Evolutionary conservation across 2,888 invertebrate genomes (phyloP).

Genomic region (Amblyjoppa proteus): DNA sequence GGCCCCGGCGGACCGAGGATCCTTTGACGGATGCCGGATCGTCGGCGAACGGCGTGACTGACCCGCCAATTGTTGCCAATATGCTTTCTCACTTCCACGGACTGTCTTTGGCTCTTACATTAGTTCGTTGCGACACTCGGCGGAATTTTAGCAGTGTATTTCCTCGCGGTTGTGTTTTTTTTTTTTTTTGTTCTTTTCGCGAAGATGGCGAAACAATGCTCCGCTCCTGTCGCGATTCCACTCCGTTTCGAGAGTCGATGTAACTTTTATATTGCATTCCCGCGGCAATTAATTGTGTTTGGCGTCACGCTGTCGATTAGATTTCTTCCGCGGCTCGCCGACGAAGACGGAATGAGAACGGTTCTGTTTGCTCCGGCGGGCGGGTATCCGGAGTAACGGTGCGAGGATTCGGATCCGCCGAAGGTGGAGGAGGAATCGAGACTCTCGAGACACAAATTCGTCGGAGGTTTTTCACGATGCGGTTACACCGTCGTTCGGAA

Average conservation of each 20-base stretch:
- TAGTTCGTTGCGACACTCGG: neutral
- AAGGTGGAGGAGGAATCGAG: neutral
- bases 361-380: neutral
- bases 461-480: neutral
- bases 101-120: neutral
- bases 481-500: neutral
- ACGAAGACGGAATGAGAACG: neutral
- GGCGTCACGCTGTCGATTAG: conserved; percentile 14
- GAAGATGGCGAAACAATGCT: neutral
- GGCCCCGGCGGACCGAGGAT: neutral
- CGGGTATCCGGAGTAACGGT: neutral
- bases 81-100: neutral
- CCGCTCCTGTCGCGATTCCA: neutral
- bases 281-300: conserved; percentile 15
- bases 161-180: neutral
- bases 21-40: neutral
- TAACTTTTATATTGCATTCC: neutral
- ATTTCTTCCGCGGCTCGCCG: neutral
- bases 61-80: conserved; percentile 1
- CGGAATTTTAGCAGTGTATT: neutral
- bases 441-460: conserved; percentile 4
- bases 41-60: conserved; percentile 9
- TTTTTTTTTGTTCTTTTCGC: neutral
- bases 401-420: neutral
- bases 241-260: neutral